Conservation (phyloP, 2,797 vertebrate species). For the Amniataba percoides region DNA sequence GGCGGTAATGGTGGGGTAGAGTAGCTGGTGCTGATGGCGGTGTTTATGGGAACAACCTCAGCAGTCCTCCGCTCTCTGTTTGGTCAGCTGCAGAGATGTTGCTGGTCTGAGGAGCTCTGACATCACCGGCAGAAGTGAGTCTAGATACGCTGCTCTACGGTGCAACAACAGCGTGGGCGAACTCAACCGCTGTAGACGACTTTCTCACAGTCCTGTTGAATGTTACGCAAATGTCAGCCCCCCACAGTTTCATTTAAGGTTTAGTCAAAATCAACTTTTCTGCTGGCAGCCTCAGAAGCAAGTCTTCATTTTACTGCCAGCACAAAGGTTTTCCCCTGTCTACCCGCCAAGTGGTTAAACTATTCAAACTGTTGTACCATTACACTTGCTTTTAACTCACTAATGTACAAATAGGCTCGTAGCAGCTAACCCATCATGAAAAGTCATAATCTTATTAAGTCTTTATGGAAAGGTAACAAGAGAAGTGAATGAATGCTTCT, state of each 20-base stretch:
- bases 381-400: neutral
- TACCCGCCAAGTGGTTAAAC: slow-evolving; percentile 3
- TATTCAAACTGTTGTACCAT: neutral
- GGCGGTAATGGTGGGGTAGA: slow-evolving; percentile 65
- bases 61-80: slow-evolving; percentile 68
- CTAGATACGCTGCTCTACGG: slow-evolving; percentile 49
- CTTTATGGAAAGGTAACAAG: too few relatives aligned
- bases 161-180: slow-evolving; percentile 46
- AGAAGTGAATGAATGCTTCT: too few relatives aligned
- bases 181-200: slow-evolving; percentile 28
- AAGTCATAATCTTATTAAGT: too few relatives aligned
- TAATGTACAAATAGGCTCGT: neutral
- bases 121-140: slow-evolving; percentile 67
- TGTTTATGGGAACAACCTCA: slow-evolving; percentile 70
- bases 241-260: slow-evolving; percentile 35
- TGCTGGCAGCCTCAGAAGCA: slow-evolving; percentile 4
- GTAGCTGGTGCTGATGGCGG: slow-evolving; percentile 53
- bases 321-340: slow-evolving; percentile 16
- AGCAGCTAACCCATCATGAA: neutral
- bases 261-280: slow-evolving; percentile 47
- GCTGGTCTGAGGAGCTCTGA: slow-evolving; percentile 66
- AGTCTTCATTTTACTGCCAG: neutral
- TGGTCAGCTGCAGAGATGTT: slow-evolving; percentile 78
- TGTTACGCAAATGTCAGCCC: slow-evolving; percentile 22
- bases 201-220: slow-evolving; percentile 67